Base-by-base conservation (phyloP, 1,140 invertebrate genomes). In the Odontomachus brunneus region DNA sequence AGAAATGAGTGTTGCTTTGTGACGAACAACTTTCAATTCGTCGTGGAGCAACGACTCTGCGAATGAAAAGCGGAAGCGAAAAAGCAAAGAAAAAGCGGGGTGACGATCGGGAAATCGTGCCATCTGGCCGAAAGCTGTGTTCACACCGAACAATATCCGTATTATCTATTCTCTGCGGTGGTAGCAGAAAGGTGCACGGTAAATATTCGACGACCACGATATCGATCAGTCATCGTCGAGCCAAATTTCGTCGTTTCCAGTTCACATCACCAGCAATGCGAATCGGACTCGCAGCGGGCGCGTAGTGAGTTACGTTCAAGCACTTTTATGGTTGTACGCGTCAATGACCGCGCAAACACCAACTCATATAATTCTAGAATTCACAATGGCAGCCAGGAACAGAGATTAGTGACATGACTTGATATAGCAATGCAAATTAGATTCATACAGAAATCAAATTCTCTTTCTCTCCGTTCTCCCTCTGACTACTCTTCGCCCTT, bases 51-150 rank as follows among this genome's bases (percentile, higher is more conserved):
- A 57, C 53, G 38, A 69, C 75, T 62, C 72, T 66, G 22, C 66
- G 69, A 85, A 83, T 84, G 65, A 81, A 85, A 88, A 83, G 49
- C 76, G 19, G 49, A 12, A 76, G 62, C 51, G 66, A 67, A 24
- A 51, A 38, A 29, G 19, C 48, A 48, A 81, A 74, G 84, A 82
- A 84, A 88, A 88, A 84, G 81, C 60, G 51, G 75, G 38, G 57
- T 71, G 62, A 82, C 87, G 69, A 86, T 89, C 84, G 88, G 88
- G 84, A 89, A 89, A 89, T 88, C 73, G 84, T 89, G 76, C 88
- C 88, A 89, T 89, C 88, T 89, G 88, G 87, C 60, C 84, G 76
- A 84, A 88, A 81, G 88, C 87, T 84, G 84, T 85, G 76, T 84
- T 86, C 82, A 86, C 87, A 84, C 66, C 67, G 87, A 88, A 89